Conservation (phyloP, 2,888 invertebrate genomes). For the Hypsopygia costalis region DNA sequence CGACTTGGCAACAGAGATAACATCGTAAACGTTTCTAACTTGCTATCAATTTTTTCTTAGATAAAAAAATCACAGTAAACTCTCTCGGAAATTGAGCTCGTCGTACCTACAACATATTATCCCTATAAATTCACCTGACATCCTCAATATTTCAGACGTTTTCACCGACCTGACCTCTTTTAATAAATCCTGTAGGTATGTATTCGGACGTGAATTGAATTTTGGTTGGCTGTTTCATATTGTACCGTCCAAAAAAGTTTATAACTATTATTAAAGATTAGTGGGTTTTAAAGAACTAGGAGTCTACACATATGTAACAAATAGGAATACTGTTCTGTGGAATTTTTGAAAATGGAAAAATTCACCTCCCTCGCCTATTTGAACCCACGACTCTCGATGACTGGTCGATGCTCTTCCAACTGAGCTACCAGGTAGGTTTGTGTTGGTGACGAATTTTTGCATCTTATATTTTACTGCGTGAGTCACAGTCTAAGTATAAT, state of each 20-base stretch:
- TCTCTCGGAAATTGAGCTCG: slow-evolving; percentile 60
- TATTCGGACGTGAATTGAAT: slow-evolving; percentile 36
- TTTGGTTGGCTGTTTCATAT: slow-evolving; percentile 21
- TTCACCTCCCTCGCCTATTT: too few relatives aligned
- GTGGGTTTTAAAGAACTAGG: neutral
- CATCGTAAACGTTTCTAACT: neutral
- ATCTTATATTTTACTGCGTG: too few relatives aligned
- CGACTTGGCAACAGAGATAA: too few relatives aligned
- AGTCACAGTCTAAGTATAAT: too few relatives aligned
- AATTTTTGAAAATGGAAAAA: too few relatives aligned
- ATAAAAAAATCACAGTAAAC: slow-evolving; percentile 65
- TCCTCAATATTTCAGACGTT: slow-evolving; percentile 74
- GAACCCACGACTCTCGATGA: too few relatives aligned
- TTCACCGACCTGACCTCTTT: slow-evolving; percentile 67
- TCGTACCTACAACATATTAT: slow-evolving; percentile 69
- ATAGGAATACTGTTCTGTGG: too few relatives aligned
- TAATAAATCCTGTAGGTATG: slow-evolving; percentile 56
- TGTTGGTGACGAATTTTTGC: too few relatives aligned
- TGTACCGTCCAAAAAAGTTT: slow-evolving; percentile 26
- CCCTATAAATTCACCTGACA: slow-evolving; percentile 75
- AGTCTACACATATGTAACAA: too few relatives aligned
- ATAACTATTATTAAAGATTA: slow-evolving; percentile 23
- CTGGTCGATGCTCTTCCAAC: too few relatives aligned
- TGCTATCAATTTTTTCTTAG: slow-evolving; percentile 11
- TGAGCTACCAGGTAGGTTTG: too few relatives aligned